phyloP scores from a whole-genome alignment of 2,888 invertebrate species.

The Philonicus albiceps region DNA sequence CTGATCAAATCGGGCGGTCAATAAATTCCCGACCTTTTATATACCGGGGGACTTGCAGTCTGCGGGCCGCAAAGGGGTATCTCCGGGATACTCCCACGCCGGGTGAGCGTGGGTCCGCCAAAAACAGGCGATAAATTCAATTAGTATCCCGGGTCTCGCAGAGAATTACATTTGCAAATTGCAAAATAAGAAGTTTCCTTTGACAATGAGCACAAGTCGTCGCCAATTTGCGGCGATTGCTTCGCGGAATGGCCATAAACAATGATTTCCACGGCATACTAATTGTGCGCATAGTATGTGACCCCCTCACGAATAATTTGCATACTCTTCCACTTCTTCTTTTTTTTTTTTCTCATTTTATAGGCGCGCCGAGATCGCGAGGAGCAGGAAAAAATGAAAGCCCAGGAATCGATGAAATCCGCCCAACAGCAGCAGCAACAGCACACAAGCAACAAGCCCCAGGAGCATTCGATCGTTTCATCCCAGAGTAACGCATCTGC shows the following conservation, averaged over 20 bases:
- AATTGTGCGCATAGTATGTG: too few species aligned
- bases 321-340: too few species aligned
- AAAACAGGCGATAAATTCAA: constrained; percentile 4
- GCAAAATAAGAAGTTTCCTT: background rate
- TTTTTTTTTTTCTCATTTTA: background rate
- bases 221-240: background rate
- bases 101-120: background rate
- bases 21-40: background rate
- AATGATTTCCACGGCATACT: too few species aligned
- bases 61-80: background rate
- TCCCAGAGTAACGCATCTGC: constrained; percentile 56
- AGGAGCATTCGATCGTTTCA: constrained; percentile 59
- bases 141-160: background rate
- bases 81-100: background rate
- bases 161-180: constrained; percentile 13
- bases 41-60: background rate
- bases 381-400: constrained; percentile 90
- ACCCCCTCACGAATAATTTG: too few species aligned
- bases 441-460: constrained; percentile 66
- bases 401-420: constrained; percentile 87
- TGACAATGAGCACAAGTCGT: background rate
- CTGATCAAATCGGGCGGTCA: background rate
- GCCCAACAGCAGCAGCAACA: constrained; percentile 77
- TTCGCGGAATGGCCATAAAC: background rate
- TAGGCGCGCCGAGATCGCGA: constrained; percentile 85